Conservation (phyloP, 2,888 invertebrate species). For the Pantelozetes paolii region DNA sequence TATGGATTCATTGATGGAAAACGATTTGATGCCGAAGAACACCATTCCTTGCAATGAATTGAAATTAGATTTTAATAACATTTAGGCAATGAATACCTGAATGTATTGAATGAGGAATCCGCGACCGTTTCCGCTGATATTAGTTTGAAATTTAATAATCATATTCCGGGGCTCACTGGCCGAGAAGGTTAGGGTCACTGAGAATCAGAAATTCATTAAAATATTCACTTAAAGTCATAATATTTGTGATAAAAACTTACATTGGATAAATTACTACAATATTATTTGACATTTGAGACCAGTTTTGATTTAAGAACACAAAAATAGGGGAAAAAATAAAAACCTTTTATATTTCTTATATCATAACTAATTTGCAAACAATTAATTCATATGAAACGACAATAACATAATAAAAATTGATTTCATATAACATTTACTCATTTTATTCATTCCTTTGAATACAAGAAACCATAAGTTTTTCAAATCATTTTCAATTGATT, state of each 20-base stretch:
- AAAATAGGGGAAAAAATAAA: too few species aligned
- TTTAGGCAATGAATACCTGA: constrained; percentile 35
- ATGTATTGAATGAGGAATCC: constrained; percentile 48
- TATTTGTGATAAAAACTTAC: too few species aligned
- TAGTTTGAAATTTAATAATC: constrained; percentile 44
- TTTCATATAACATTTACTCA: neutral
- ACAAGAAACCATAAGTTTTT: neutral
- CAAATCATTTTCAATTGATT: neutral
- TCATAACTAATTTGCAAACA: neutral
- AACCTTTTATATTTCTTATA: neutral
- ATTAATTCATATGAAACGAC: neutral
- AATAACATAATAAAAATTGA: neutral
- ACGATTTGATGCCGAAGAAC: neutral
- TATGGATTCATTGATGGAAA: neutral
- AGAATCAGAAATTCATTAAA: too few species aligned
- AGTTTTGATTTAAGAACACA: too few species aligned
- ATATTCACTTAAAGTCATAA: too few species aligned
- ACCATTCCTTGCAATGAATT: neutral
- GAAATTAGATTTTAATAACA: too few species aligned
- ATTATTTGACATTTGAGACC: neutral
- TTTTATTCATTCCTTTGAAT: too few species aligned
- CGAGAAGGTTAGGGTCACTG: constrained; percentile 41
- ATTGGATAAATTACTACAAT: too few species aligned
- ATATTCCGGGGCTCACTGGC: constrained; percentile 44
- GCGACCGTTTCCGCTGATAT: constrained; percentile 44